Evolutionary conservation across 2,888 invertebrate genomes (phyloP), one percentile per base, ranked within the genome.

Genomic region (Lamellibrachia satsuma): DNA sequence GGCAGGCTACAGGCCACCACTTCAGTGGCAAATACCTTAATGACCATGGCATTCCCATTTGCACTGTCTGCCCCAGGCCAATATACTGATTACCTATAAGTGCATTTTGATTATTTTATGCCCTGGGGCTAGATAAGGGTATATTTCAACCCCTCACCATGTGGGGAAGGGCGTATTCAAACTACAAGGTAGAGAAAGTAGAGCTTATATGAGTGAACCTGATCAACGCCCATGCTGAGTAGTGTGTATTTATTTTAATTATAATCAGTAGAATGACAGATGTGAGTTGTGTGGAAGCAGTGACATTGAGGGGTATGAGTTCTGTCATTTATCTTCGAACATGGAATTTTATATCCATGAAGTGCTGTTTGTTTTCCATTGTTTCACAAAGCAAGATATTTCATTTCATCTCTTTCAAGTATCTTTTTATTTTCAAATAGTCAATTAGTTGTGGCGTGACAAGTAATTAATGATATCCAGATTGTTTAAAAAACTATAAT

Each of bases 191-290:
- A 75, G 15, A n/a, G 75, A 75, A 75, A 75, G 15, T 75, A 75
- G 75, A 22, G 75, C n/a, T 75, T 75, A 75, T 75, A 75, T 75
- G 75, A 75, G 75, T 75, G n/a, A 75, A 1, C 75, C 75, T 22
- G 22, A 22, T 75, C 75, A 11, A 75, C 22, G 75, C 6, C n/a
- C 11, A 75, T 6, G 15, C 6, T 22, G 75, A 75, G 22, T 15
- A 22, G 75, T 75, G 75, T 75, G 75, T 75, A 75, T 75, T 75
- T 75, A 75, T n/a, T 75, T 75, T 75, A 75, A 75, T 75, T 75
- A 75, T 22, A 75, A 3, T 75, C 15, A 75, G 75, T 75, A 75
- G 1, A 75, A 22, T 22, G 15, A 75, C 75, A 75, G 75, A 75
- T 75, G 75, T 22, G 75, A 75, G 11, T 4, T 6, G 22, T 11